Base-by-base conservation (phyloP, 2,888 invertebrate genomes). In the Norana najaformis region DNA sequence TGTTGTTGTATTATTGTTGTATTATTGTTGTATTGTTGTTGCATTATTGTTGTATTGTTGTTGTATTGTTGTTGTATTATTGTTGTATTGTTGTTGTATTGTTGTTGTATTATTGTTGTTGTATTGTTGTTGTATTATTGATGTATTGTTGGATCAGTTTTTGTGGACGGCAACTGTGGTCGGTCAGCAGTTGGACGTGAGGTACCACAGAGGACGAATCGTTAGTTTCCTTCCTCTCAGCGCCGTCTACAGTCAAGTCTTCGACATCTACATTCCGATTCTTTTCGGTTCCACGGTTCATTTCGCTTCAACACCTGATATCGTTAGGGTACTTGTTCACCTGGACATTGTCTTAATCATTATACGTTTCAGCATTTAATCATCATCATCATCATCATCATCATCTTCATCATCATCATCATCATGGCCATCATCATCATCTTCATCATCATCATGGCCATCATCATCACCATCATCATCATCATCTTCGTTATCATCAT, bases 191-290 rank as follows among this genome's bases (percentile, higher is more conserved):
- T 90, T 91, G n/a, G 82, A 89, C 30, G 88, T 93, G 36, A 90
- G 83, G 11, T 92, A 90, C 91, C 93, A 92, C 30, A 91, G 92
- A 35, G 93, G 95, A 1, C 97, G 97, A 93, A 94, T 95, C 20
- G 96, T 98, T 89, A 97, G 97, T 92, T 98, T 97, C 95, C 95
- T 98, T 92, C 98, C 98, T 0, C 95, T 98, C 89, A 98, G 98
- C 93, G 98, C 98, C 94, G 97, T 98, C 69, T 98, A 98, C 89
- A 98, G 97, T 69, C 98, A 98, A 96, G 96, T 97, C 23, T 96
- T 97, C 53, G 98, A 98, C 93, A 96, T 98, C 90, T 97, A 96
- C 93, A 95, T 96, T 83, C 95, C 96, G 2, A 95, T 97, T 91
- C 94, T 95, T 35, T 95, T 96, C 90, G 97, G 96, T 8, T 96